Evolutionary conservation across 2,113 vertebrate genomes (phyloP), one percentile per base, ranked within the genome.

Genomic region (Tragelaphus scriptus): DNA sequence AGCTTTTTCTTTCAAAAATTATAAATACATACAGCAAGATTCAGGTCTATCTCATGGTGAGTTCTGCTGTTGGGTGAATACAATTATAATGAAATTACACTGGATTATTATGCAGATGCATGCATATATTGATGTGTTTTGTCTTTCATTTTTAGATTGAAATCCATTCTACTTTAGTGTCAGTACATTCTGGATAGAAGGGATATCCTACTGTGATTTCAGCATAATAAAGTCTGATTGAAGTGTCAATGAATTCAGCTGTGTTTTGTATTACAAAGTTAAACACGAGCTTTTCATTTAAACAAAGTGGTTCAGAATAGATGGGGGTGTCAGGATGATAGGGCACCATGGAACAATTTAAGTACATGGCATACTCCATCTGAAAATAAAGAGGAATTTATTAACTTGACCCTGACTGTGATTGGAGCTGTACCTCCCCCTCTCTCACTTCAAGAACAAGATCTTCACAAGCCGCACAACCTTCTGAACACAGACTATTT

Each of bases 191-290:
- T 97, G 96, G 96, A 87, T 68, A 96, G 90, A 97, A 98, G 93
- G 97, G 96, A 97, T 98, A 97, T 56, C 98, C 96, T 97, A 97
- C 98, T 6, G 59, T 0, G 84, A 97, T 97, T 98, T 98, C 95
- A 94, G 84, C 92, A 98, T 98, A 98, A 98, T 98, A 97, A 98
- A 97, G 82, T 32, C 96, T 99, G 98, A 99, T 98, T 98, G 97
- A 98, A 98, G 97, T 98, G 98, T 98, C 97, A 98, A 56, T 95
- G 98, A 98, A 98, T 98, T 99, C 98, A 98, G 93, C 96, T 98
- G 90, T 98, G 92, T 98, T 98, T 98, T 98, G 65, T 97, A 96
- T 93, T 98, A 84, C 85, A 97, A 97, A 98, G 96, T 98, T 98
- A 98, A 98, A 98, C 94, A 98, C 36, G 15, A 9, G 97, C 90